Evolutionary conservation across 1,140 invertebrate genomes (phyloP).

Genomic region (Chironomus tepperi): DNA sequence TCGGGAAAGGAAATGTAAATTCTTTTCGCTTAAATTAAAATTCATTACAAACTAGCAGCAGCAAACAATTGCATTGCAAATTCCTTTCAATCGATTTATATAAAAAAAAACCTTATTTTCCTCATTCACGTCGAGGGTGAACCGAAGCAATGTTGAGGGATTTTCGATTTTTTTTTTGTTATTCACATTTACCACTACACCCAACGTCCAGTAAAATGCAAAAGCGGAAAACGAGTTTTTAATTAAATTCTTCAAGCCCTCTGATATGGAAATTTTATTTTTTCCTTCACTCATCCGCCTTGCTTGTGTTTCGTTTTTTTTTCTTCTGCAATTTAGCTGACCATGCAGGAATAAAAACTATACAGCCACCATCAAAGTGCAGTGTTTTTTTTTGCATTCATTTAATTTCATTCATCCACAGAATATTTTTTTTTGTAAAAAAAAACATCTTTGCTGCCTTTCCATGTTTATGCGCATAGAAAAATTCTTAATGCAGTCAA

Average conservation of each 20-base stretch:
- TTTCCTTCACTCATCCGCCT: neutral
- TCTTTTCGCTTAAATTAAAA: too few relatives aligned
- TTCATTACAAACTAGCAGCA: too few relatives aligned
- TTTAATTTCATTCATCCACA: neutral
- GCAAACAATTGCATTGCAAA: too few relatives aligned
- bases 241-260: conserved; percentile 21
- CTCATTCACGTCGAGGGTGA: neutral
- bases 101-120: neutral
- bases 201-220: neutral
- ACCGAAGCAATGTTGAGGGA: conserved; percentile 5
- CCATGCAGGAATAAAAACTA: neutral
- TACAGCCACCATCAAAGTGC: conserved; percentile 17
- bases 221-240: conserved; percentile 19
- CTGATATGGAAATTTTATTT: conserved; percentile 19
- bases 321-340: neutral
- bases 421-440: too few relatives aligned
- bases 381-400: neutral
- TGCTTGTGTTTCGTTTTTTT: too few relatives aligned
- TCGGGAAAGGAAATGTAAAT: too few relatives aligned
- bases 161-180: neutral
- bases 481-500: too few relatives aligned
- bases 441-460: too few relatives aligned
- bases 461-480: too few relatives aligned
- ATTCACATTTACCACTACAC: neutral
- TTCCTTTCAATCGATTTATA: too few relatives aligned